phyloP scores from a whole-genome alignment of 2,113 vertebrate species.

The Salminus brasiliensis region DNA sequence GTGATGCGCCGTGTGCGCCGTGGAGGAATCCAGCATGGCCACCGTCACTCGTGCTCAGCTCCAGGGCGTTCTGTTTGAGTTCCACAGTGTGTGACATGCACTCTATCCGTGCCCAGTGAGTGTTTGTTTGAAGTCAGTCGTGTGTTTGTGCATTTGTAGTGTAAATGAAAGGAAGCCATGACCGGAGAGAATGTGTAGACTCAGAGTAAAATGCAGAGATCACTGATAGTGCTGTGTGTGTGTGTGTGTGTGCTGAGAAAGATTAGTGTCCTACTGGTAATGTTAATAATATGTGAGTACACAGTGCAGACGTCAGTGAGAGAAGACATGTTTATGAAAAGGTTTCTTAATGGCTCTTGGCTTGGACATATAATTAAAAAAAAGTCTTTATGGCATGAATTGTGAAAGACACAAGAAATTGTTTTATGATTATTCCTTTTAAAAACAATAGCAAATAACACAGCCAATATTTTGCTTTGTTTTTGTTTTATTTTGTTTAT shows the following conservation, averaged over 20 bases:
- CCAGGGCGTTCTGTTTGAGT: slow-evolving; percentile 36
- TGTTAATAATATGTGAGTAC: neutral
- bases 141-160: slow-evolving; percentile 44
- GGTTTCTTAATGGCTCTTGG: neutral
- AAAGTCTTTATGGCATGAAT: too few species aligned
- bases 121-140: slow-evolving; percentile 56
- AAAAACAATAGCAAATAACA: too few species aligned
- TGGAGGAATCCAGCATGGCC: slow-evolving; percentile 51
- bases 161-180: slow-evolving; percentile 39
- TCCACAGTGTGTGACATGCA: slow-evolving; percentile 32
- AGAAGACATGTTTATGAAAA: neutral
- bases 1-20: slow-evolving; percentile 71
- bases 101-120: slow-evolving; percentile 29
- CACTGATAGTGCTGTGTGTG: neutral
- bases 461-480: too few species aligned
- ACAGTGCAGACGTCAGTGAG: neutral
- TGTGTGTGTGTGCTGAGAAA: neutral
- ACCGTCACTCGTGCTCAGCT: slow-evolving; percentile 17
- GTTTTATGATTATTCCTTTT: too few species aligned
- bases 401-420: too few species aligned
- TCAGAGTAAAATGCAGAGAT: neutral
- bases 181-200: neutral
- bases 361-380: too few species aligned
- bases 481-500: too few species aligned
- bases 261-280: neutral